phyloP scores from a whole-genome alignment of 1,140 invertebrate genomes.

The Lanistes nyassanus region DNA sequence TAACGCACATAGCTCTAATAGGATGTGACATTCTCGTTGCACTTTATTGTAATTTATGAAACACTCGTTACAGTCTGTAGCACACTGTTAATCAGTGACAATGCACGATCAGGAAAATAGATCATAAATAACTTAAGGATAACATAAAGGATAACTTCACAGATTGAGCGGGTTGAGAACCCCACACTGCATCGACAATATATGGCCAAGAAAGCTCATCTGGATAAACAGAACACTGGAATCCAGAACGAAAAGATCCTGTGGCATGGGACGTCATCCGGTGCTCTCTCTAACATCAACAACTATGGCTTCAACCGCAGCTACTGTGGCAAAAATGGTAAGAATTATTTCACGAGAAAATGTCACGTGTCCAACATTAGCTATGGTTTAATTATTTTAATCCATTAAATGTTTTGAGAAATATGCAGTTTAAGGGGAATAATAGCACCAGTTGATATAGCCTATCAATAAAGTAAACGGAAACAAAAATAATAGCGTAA shows the following conservation, averaged over 20 bases:
- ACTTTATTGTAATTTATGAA: background rate
- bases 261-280: constrained; percentile 50
- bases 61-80: background rate
- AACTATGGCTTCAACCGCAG: too few species aligned
- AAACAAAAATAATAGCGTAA: too few species aligned
- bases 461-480: too few species aligned
- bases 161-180: constrained; percentile 56
- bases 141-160: background rate
- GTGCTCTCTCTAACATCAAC: too few species aligned
- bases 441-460: too few species aligned
- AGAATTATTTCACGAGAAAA: constrained; percentile 15
- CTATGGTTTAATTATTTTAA: too few species aligned
- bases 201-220: constrained; percentile 36
- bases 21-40: too few species aligned
- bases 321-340: constrained; percentile 58
- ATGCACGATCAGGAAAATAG: background rate
- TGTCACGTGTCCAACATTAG: too few species aligned
- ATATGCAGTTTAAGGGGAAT: too few species aligned
- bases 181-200: constrained; percentile 42
- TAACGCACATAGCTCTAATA: too few species aligned
- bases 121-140: too few species aligned
- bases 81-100: background rate
- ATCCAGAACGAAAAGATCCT: constrained; percentile 43
- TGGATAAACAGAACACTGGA: constrained; percentile 21
- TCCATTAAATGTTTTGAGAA: too few species aligned